Evolutionary conservation across 2,888 invertebrate species (phyloP).

Genomic region (Alentia gelatinosa): DNA sequence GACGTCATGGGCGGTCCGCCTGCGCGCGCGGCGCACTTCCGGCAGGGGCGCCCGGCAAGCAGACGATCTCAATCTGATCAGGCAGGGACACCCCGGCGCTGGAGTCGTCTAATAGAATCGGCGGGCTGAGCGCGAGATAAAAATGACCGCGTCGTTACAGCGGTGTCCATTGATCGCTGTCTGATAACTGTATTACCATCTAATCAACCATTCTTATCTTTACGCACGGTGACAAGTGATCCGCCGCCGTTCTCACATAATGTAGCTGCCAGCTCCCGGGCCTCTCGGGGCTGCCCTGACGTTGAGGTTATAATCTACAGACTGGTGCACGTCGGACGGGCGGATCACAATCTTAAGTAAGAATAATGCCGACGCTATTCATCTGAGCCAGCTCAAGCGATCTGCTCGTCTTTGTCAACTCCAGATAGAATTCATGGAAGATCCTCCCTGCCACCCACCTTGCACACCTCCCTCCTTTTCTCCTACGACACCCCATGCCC

Average conservation of each 20-base stretch:
- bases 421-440: not conserved
- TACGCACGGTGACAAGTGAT: slow-evolving; percentile 27
- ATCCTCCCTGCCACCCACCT: not conserved
- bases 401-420: not conserved
- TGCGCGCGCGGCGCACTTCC: not conserved
- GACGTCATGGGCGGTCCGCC: not conserved
- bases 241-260: not conserved
- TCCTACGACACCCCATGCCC: too few relatives aligned
- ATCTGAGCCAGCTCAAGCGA: not conserved
- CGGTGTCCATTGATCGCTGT: slow-evolving; percentile 6
- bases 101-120: slow-evolving; percentile 18
- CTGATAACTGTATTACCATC: slow-evolving; percentile 42
- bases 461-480: too few relatives aligned
- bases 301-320: not conserved
- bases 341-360: not conserved
- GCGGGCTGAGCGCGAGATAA: not conserved
- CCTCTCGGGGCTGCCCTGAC: not conserved
- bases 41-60: too few relatives aligned
- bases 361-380: not conserved
- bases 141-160: slow-evolving; percentile 8
- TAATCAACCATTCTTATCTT: slow-evolving; percentile 37
- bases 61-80: slow-evolving; percentile 2
- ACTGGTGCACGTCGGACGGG: not conserved
- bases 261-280: not conserved
- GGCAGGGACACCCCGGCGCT: not conserved